Percentiles rank a stretch among this genome's conserved stretches.
These are phyloP conservation scores for Hippolais icterina DNA, from an alignment of 2,113 vertebrate species.

Conservation along the genomic window DNA sequence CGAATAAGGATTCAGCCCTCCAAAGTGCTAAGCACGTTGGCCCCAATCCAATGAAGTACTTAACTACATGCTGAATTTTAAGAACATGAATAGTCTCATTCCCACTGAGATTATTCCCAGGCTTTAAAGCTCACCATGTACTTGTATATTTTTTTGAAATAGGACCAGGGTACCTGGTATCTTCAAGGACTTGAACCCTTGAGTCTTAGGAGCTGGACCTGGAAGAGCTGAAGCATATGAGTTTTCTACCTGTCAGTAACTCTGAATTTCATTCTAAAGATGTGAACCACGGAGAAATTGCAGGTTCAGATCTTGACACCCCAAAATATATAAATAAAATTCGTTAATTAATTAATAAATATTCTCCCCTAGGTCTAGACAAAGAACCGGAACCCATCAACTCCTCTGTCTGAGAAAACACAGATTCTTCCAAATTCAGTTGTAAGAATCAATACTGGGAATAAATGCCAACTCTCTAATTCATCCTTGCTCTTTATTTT, in stretches of 20 bases:
- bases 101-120: slow-evolving; percentile 6
- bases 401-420: background rate
- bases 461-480: background rate
- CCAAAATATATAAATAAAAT: background rate
- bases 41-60: slow-evolving; percentile 1
- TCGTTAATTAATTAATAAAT: too few species aligned
- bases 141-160: background rate
- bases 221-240: background rate
- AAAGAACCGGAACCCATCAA: background rate
- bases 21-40: slow-evolving; percentile 23
- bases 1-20: slow-evolving; percentile 8
- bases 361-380: background rate
- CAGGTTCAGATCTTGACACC: background rate
- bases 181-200: background rate
- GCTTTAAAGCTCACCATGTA: slow-evolving; percentile 1
- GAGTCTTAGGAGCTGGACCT: background rate
- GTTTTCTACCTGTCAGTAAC: background rate
- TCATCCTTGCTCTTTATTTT: background rate
- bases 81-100: slow-evolving; percentile 41
- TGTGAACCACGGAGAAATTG: background rate
- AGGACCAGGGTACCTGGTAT: background rate
- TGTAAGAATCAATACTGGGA: background rate
- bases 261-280: background rate
- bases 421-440: background rate
- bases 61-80: slow-evolving; percentile 57